These are phyloP conservation scores for Bellardia pandia DNA, from an alignment of 2,888 invertebrate species.

Conservation along the genomic window DNA sequence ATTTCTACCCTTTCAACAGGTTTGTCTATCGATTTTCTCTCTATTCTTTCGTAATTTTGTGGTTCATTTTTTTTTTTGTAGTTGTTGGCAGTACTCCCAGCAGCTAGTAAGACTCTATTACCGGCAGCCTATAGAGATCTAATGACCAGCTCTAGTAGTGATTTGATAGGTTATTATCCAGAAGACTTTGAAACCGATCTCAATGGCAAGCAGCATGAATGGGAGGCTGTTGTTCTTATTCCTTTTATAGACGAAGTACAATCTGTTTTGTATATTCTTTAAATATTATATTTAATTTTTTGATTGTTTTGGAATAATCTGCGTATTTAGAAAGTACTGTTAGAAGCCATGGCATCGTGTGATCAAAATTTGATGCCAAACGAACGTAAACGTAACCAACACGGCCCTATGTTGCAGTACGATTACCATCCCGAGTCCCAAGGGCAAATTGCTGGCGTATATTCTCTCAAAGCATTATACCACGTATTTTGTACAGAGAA, in stretches of 20 bases:
- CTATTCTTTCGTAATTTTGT: not conserved
- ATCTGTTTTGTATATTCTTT: not conserved
- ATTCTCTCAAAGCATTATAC: slow-evolving; percentile 87
- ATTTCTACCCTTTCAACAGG: slow-evolving; percentile 96
- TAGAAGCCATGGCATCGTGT: slow-evolving; percentile 90
- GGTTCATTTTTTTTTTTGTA: slow-evolving; percentile 81
- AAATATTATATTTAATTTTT: not conserved
- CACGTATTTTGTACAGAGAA: slow-evolving; percentile 79
- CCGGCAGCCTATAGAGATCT: slow-evolving; percentile 91
- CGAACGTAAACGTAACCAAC: slow-evolving; percentile 90
- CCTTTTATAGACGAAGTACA: slow-evolving; percentile 95
- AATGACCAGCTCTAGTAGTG: slow-evolving; percentile 89
- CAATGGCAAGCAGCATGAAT: slow-evolving; percentile 97
- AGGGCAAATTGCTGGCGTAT: slow-evolving; percentile 85
- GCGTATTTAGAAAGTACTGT: slow-evolving; percentile 85
- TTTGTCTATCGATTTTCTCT: slow-evolving; percentile 77
- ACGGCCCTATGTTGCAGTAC: slow-evolving; percentile 94
- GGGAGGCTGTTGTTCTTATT: slow-evolving; percentile 97
- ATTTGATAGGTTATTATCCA: slow-evolving; percentile 96
- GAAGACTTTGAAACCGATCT: slow-evolving; percentile 95
- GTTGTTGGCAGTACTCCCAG: slow-evolving; percentile 93
- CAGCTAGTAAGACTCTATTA: slow-evolving; percentile 91
- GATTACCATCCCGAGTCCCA: slow-evolving; percentile 87
- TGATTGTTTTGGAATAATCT: not conserved
- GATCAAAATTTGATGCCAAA: slow-evolving; percentile 88